Percentiles rank a stretch among this genome's conserved stretches.
Evolutionary conservation across 37 sponge, comb jelly and placozoan species (phyloP).

Genomic region (Ephydatia muelleri): DNA sequence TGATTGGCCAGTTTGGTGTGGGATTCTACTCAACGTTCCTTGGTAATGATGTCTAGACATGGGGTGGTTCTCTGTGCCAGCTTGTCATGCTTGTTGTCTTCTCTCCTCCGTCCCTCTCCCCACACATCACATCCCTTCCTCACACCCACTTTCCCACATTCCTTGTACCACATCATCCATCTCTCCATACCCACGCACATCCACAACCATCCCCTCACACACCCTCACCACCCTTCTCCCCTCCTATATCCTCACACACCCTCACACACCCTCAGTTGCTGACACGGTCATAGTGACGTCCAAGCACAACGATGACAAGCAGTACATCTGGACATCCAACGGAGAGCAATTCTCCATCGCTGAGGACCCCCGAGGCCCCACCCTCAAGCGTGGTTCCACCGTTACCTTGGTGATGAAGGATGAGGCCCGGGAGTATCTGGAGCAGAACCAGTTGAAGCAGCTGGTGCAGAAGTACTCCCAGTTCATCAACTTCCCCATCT

Average conservation of each 20-base stretch:
- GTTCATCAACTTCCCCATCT: slow-evolving; percentile 99
- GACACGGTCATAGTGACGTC: slow-evolving; percentile 96
- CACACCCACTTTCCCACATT: not conserved
- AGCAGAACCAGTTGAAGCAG: slow-evolving; percentile 68
- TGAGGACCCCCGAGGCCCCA: slow-evolving; percentile 90
- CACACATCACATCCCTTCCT: no score
- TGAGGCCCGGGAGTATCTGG: slow-evolving; percentile 91
- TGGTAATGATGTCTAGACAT: slow-evolving; percentile 44
- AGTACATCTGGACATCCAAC: slow-evolving; percentile 96
- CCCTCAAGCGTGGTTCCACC: slow-evolving; percentile 93
- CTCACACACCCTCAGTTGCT: slow-evolving; percentile 58
- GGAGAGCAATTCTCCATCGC: slow-evolving; percentile 82
- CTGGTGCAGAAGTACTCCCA: slow-evolving; percentile 95
- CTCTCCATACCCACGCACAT: not conserved
- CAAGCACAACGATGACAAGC: slow-evolving; percentile 94
- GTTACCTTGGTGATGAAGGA: slow-evolving; percentile 94
- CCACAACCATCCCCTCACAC: not conserved
- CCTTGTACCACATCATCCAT: not conserved
- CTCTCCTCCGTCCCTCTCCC: no score
- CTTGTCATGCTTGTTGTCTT: not conserved
- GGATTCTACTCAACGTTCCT: slow-evolving; percentile 99
- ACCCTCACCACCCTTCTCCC: not conserved
- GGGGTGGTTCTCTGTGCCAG: not conserved
- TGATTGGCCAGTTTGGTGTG: slow-evolving; percentile 99
- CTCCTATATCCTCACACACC: not conserved